Conservation (phyloP, 2,113 vertebrate genomes). For the Mastomys coucha region DNA sequence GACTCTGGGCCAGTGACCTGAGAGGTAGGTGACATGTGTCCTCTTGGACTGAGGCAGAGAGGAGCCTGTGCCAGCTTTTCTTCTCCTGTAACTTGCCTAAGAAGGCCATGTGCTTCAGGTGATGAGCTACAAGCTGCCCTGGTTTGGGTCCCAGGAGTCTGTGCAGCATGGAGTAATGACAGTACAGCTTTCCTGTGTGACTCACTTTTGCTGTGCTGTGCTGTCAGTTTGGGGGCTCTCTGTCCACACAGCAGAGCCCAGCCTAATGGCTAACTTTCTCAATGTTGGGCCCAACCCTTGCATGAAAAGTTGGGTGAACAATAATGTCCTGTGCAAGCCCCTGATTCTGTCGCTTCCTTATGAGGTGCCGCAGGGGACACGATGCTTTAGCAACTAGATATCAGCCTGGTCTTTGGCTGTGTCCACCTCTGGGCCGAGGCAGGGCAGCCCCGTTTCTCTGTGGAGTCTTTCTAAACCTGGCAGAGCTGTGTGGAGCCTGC, state of each 20-base stretch:
- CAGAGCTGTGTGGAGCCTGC: not conserved
- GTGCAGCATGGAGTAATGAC: not conserved
- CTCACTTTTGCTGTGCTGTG: rapidly evolving
- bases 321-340: rapidly evolving
- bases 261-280: no score
- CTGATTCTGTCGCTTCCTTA: not conserved
- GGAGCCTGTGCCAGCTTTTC: not conserved
- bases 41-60: not conserved
- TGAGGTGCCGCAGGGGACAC: no score
- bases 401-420: not conserved
- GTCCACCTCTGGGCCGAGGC: not conserved
- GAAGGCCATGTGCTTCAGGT: not conserved
- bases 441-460: not conserved
- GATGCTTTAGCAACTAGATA: not conserved
- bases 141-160: not conserved
- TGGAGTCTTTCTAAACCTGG: not conserved
- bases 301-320: rapidly evolving
- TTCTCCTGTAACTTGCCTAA: not conserved
- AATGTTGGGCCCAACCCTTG: rapidly evolving
- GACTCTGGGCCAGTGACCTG: no score
- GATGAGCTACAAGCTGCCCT: not conserved
- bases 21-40: not conserved
- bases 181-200: rapidly evolving
- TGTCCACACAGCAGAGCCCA: not conserved
- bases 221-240: not conserved